These are phyloP conservation scores for Philopotamus ludificatus DNA, from an alignment of 1,140 invertebrate genomes.

Conservation along the genomic window DNA sequence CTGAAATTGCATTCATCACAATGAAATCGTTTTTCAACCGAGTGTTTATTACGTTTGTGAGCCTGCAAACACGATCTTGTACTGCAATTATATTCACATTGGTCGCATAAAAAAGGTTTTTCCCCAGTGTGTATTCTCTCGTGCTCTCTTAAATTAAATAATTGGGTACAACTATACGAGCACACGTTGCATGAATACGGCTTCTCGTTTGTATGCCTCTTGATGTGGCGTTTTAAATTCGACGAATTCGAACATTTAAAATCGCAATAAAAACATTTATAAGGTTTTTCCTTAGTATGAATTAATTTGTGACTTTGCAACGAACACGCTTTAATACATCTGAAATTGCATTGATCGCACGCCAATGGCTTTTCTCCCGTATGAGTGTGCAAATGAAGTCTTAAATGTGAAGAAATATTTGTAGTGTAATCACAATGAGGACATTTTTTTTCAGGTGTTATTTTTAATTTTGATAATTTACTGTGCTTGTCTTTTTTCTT, in stretches of 20 bases:
- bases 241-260: conserved; percentile 13
- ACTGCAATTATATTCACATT: conserved; percentile 35
- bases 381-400: conserved; percentile 3
- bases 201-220: conserved; percentile 21
- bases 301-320: background rate
- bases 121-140: conserved; percentile 29
- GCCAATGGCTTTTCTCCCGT: conserved; percentile 11
- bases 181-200: conserved; percentile 21
- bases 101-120: conserved; percentile 34
- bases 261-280: conserved; percentile 10
- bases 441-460: background rate
- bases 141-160: conserved; percentile 22
- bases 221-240: conserved; percentile 20
- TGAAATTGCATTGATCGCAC: conserved; percentile 1
- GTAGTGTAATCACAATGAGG: conserved; percentile 13
- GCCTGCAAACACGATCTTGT: conserved; percentile 24
- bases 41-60: conserved; percentile 38
- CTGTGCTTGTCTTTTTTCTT: background rate
- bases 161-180: conserved; percentile 1
- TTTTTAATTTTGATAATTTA: background rate
- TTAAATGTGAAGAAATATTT: background rate
- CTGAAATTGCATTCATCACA: conserved; percentile 35
- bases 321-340: conserved; percentile 11
- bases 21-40: conserved; percentile 27
- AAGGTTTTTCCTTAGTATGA: conserved; percentile 18